Conservation (phyloP, 2,888 invertebrate genomes). For the Ichneumoninae sp. region DNA sequence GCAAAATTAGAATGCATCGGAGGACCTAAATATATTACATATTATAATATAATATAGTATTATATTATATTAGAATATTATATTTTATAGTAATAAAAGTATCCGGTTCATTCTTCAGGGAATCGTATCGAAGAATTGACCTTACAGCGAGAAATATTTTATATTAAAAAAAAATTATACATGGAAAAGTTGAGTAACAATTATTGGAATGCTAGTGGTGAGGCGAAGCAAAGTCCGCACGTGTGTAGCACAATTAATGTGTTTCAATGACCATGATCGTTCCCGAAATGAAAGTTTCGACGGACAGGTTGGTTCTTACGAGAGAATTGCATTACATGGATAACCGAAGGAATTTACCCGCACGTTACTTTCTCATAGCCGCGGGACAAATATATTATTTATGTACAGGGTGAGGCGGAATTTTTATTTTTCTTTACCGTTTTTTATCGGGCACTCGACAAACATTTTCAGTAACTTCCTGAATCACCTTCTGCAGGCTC, state of each 20-base stretch:
- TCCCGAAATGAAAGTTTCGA: slow-evolving; percentile 42
- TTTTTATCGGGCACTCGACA: not conserved
- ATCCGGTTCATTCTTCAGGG: not conserved
- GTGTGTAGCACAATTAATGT: slow-evolving; percentile 34
- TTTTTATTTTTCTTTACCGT: not conserved
- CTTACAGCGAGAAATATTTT: not conserved
- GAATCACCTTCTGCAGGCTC: too few species aligned
- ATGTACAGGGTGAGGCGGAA: not conserved
- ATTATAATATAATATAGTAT: not conserved
- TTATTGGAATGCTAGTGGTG: not conserved
- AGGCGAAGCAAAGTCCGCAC: not conserved
- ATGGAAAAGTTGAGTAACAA: not conserved
- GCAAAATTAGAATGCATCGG: not conserved
- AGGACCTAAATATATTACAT: not conserved
- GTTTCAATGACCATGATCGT: slow-evolving; percentile 42
- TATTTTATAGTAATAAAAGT: too few species aligned
- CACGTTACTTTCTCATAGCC: not conserved
- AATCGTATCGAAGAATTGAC: not conserved
- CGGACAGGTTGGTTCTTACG: slow-evolving; percentile 34
- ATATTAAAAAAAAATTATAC: not conserved
- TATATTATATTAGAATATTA: not conserved
- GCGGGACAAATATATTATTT: slow-evolving; percentile 1
- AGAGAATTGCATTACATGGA: slow-evolving; percentile 28
- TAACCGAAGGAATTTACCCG: slow-evolving; percentile 45
- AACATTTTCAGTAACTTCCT: not conserved